A percentile compares a stretch with the other conserved stretches of the same genome.
These are phyloP conservation scores for Malthinus flaveolus DNA, from an alignment of 2,888 invertebrate genomes.

Conservation along the genomic window DNA sequence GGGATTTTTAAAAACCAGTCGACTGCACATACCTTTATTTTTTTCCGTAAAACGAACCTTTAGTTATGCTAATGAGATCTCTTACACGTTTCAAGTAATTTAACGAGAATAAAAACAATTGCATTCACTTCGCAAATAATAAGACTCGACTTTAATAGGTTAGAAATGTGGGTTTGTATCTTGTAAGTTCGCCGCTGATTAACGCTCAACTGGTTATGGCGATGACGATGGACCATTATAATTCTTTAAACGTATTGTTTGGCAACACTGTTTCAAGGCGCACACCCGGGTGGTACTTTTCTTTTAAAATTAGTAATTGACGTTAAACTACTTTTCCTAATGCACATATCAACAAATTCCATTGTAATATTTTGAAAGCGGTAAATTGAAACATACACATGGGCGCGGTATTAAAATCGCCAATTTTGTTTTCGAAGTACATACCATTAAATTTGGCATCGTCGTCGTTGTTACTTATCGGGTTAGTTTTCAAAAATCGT, in stretches of 20 bases:
- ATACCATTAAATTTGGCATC: too few relatives aligned
- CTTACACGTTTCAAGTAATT: not conserved
- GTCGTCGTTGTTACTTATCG: too few relatives aligned
- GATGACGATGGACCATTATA: not conserved
- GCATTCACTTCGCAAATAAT: constrained; percentile 7
- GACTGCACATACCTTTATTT: not conserved
- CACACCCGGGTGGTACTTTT: not conserved
- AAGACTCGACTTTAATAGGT: not conserved
- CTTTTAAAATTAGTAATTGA: not conserved
- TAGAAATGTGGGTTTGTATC: constrained; percentile 4
- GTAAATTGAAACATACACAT: too few relatives aligned
- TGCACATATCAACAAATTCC: not conserved
- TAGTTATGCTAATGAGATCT: not conserved
- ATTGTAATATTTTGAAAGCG: not conserved
- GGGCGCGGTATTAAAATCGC: too few relatives aligned
- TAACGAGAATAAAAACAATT: not conserved
- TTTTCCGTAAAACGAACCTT: constrained; percentile 1
- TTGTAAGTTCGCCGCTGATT: not conserved
- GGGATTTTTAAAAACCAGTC: not conserved
- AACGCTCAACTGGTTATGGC: constrained; percentile 4
- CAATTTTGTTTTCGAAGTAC: too few relatives aligned
- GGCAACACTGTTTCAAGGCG: not conserved
- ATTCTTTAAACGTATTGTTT: constrained; percentile 1
- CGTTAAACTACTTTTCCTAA: not conserved
- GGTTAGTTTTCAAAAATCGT: too few relatives aligned